Base-by-base conservation (phyloP, 2,888 invertebrate genomes). In the Dicyrtoma fusca region DNA sequence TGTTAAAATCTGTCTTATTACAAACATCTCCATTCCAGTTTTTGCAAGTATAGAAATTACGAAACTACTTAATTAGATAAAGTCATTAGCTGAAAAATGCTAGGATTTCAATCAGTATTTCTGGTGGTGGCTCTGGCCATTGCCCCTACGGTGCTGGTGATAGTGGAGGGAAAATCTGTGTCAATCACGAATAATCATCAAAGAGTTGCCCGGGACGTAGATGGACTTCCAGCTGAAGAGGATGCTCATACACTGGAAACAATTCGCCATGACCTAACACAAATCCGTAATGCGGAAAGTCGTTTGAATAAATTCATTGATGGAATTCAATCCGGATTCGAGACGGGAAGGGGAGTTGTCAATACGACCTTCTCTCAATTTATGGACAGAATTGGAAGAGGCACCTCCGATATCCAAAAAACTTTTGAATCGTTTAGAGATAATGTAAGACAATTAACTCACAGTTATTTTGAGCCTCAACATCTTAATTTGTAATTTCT, bases 251-350 rank as follows among this genome's bases (percentile, higher is more conserved):
- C 21, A 3, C 2, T 53, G 17, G 53, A 21, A 23, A 53, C 11
- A 53, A 53, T 53, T 17, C 17, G 21, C 17, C 19, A 53, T 11
- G 21, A 23, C 53, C 1, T 53, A 11, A 23, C 14, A 17, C 53
- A 17, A 2, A 10, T 53, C 17, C 53, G 53, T 1, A n/a, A 53
- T 17, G 53, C 53, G 1, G 53, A 53, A 17, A 23, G 2, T 23
- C 53, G 53, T 3, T 6, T 53, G 53, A 53, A 53, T 17, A 53
- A n/a, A 53, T 53, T 53, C 6, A 1, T 53, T n/a, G 53, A 53
- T 3, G 10, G 19, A 23, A 23, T 53, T 17, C 19, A 53, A 17
- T 11, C 17, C 2, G 53, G 53, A 2, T 23, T 53, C 11, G 21
- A 53, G 21, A 53, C 17, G 11, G 21, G 53, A 10, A 53, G 19